Evolutionary conservation across 2,888 invertebrate species (phyloP), one percentile per base, ranked within the genome.

Genomic region (Caenorhabditis sp.): DNA sequence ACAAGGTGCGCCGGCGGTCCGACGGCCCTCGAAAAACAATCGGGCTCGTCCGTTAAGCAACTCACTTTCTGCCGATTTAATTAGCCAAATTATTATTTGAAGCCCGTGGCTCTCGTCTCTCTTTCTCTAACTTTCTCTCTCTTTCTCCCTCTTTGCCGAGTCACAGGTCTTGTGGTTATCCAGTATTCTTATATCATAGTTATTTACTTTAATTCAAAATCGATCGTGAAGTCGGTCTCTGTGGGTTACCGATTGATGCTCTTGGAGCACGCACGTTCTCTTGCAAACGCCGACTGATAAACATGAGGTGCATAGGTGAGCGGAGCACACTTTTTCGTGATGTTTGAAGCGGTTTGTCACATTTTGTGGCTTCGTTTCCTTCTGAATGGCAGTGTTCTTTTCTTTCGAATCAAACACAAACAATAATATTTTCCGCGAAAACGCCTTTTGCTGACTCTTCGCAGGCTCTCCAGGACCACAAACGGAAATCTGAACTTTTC

Each of bases 401-500:
- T 46, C 46, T 9, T 46, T 46, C 46, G 11, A 26, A 26, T n/a
- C 6, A 22, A 46, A 46, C 24, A 46, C 46, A 46, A 46, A 46
- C 46, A 46, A 46, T 46, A 46, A 46, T 46, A 46, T 46, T 46
- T 46, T 46, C n/a, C 46, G 46, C 24, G 46, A 46, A 26, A 26
- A 45, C 45, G 22, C 24, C 20, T 45, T 46, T 26, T 24, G 46
- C 24, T 46, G 46, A 46, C 26, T 46, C n/a, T 26, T 46, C 46
- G 26, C 2, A 1, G n/a, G 2, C 22, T 24, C 22, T 5, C 30
- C 27, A 37, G 30, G 13, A 32, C 45, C 41, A 20, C 22, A 45
- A 45, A n/a, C 46, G 61, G 50, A 50, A 50, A 61, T 61, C 20
- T 61, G 61, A 61, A 61, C 61, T 61, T 61, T 61, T 50, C 39